Base-by-base conservation (phyloP, 2,113 vertebrate species). In the Trachemys scripta region DNA sequence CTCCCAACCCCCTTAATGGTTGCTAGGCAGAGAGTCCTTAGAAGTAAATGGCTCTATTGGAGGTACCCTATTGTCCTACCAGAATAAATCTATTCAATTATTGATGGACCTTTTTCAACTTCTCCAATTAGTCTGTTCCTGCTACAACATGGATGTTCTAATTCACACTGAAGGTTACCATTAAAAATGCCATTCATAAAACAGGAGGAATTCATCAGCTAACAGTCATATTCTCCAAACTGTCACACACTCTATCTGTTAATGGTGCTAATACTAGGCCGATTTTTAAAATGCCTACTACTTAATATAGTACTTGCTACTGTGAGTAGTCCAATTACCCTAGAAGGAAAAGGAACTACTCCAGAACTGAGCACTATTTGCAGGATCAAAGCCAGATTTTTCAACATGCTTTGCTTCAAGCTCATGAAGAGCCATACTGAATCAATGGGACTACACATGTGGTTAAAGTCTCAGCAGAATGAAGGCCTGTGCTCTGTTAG, bases 281-380 rank as follows among this genome's bases (percentile, higher is more conserved):
- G 10, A 25, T 45, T 76, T 76, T 45, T 38, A 42, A 38, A 10
- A 86, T 38, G 80, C 56, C 81, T 84, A 8, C 38, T 87, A 12
- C 24, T 16, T 75, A 10, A 47, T 69, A 22, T 47, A 87, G 5
- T 80, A 8, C 16, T 91, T 93, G 24, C 53, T 49, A 1, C n/a
- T 14, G 82, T 11, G 5, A n/a, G 9, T 8, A 79, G 3, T 51
- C 24, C 3, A 0, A 3, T 53, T 51, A n/a, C 3, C 3, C 6
- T 19, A 10, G 10, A 82, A 56, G 47, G 51, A 53, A 42, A 90
- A 51, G 54, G 65, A 69, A 0, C 0, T 29, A 12, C 0, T 0
- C n/a, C 49, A 53, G 45, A 76, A 56, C 20, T 90, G 72, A 35
- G 76, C 57, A 8, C 27, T 27, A 17, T 1, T 3, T 7, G 54